Evolutionary conservation across 2,888 invertebrate genomes (phyloP), one percentile per base, ranked within the genome.

Genomic region (Eupelmus urozonus): DNA sequence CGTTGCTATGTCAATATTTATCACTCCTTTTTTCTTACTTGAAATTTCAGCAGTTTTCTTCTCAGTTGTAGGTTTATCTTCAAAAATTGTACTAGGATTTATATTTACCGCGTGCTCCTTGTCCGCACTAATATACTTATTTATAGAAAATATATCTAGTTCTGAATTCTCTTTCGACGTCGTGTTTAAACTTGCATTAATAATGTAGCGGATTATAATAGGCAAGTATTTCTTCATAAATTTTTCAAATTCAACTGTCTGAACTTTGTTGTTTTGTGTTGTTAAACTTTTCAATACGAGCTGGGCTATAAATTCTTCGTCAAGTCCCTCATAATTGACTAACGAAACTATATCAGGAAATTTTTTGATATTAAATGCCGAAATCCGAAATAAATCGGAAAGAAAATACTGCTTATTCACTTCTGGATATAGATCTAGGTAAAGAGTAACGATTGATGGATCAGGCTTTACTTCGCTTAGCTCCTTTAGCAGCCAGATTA

Each of bases 401-500:
- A 80, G 59, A 18, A 80, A 72, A 60, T 80, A 69, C 45, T 80
- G 80, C 25, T 78, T 72, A 20, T 72, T 49, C 2, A 63, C 51
- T 13, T 78, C 60, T 1, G 72, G 72, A 69, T 63, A 60, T 1
- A 78, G 25, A 4, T 65, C 45, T 7, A 45, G 1, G 20, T 81
- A 81, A 71, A 82, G 80, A 51, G 81, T 80, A n/a, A 78, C 78
- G 53, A 83, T 80, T 25, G 79, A 79, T n/a, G 80, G 73, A 42
- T 85, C 84, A 13, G 85, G 85, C 5, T 62, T 45, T 7, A 85
- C 78, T 73, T 85, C 78, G n/a, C 78, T 73, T n/a, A 88, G 65
- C 75, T 89, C 88, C 40, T 82, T 82, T 20, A 88, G 66, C 42
- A 88, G 85, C 88, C 88, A 88, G 3, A 83, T 63, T 23, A 88